Evolutionary conservation across 2,888 invertebrate genomes (phyloP).

Genomic region (Chrysotoxum bicinctum): DNA sequence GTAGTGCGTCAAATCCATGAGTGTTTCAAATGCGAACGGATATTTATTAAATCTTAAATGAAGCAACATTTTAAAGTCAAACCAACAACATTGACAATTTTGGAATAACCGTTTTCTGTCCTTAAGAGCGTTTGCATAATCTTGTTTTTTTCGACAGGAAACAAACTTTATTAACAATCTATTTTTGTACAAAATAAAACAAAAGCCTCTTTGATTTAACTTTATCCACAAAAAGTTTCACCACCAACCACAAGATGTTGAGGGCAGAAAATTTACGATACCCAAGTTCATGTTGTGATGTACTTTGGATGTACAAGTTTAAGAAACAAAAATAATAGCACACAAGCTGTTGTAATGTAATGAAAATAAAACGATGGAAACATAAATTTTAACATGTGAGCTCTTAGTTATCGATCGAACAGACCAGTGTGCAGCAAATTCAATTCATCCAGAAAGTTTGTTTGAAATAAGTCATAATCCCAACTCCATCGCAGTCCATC

Average conservation of each 20-base stretch:
- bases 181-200: background rate
- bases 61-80: too few species aligned
- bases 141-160: too few species aligned
- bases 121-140: too few species aligned
- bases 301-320: background rate
- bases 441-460: background rate
- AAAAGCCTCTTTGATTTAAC: background rate
- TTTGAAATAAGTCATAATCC: background rate
- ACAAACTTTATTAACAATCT: too few species aligned
- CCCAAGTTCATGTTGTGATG: background rate
- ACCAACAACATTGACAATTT: too few species aligned
- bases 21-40: too few species aligned
- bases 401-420: too few species aligned
- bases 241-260: background rate
- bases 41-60: too few species aligned
- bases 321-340: background rate
- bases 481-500: too few species aligned
- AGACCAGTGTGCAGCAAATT: background rate
- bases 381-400: background rate
- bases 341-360: background rate
- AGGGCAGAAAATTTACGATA: background rate
- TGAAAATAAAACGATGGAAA: background rate
- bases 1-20: too few species aligned
- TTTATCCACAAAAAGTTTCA: background rate
- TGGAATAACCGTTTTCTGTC: too few species aligned